Percentiles rank a stretch among this genome's conserved stretches.
These are phyloP conservation scores for Sinocyclocheilus grahami DNA, from an alignment of 2,113 vertebrate species.

Conservation along the genomic window DNA sequence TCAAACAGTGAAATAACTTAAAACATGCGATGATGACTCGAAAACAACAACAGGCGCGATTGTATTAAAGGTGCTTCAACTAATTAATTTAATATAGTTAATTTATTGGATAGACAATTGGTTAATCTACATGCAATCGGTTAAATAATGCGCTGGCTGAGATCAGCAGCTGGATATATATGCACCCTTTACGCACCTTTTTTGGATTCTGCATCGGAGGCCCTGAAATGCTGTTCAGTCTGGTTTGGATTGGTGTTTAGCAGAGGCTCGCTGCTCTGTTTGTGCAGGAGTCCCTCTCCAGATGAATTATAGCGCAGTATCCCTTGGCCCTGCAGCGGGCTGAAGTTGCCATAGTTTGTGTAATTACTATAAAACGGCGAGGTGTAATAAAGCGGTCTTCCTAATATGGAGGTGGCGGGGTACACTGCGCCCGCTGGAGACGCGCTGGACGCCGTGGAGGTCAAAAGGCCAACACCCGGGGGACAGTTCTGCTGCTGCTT, in stretches of 20 bases:
- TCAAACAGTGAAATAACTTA: background rate
- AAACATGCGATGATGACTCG: background rate
- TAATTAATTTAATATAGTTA: background rate
- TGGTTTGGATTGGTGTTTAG: constrained; percentile 85
- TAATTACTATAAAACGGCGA: constrained; percentile 98
- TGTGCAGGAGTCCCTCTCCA: constrained; percentile 84
- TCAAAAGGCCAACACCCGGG: constrained; percentile 76
- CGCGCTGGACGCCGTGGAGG: constrained; percentile 79
- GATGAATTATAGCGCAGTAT: constrained; percentile 92
- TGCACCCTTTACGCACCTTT: constrained; percentile 86
- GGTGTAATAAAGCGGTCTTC: constrained; percentile 97
- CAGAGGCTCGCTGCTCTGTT: constrained; percentile 84
- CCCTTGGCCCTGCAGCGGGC: constrained; percentile 91
- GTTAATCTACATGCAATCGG: background rate
- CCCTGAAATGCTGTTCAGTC: constrained; percentile 87
- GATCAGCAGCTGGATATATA: background rate
- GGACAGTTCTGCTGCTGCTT: constrained; percentile 80
- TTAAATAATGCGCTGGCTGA: background rate
- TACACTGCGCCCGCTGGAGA: constrained; percentile 86
- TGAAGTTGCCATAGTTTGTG: constrained; percentile 97
- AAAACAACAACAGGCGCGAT: background rate
- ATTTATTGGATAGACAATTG: background rate
- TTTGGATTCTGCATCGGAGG: constrained; percentile 86
- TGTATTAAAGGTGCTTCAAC: background rate
- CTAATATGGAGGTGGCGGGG: constrained; percentile 89